Percentiles rank a stretch among this genome's conserved stretches.
These are phyloP conservation scores for Triops cancriformis DNA, from an alignment of 1,140 invertebrate genomes.

Conservation along the genomic window DNA sequence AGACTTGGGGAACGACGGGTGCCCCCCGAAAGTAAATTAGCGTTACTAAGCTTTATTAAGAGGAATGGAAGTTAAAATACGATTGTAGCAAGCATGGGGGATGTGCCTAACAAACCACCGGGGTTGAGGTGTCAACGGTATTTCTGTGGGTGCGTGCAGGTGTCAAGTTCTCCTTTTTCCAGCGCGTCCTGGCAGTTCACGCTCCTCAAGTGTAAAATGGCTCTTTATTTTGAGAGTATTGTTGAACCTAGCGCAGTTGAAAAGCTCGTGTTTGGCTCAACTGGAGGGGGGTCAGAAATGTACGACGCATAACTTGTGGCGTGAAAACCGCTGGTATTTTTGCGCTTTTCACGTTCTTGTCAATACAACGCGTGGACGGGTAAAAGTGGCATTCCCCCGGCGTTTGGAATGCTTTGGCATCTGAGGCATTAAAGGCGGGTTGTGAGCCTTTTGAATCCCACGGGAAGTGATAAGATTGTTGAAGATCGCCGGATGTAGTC, in stretches of 20 bases:
- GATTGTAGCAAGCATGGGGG: background rate
- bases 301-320: no score
- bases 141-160: background rate
- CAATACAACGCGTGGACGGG: background rate
- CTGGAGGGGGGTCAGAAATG: no score
- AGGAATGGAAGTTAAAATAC: background rate
- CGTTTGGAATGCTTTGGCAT: background rate
- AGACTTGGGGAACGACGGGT: background rate
- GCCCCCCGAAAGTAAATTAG: background rate
- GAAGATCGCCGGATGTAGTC: no score
- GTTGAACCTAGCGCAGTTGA: no score
- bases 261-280: no score
- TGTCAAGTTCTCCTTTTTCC: background rate
- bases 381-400: background rate
- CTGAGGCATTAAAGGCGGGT: background rate
- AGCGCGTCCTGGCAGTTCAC: no score
- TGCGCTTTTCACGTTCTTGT: background rate
- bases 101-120: no score
- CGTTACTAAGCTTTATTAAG: background rate
- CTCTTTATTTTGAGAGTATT: no score
- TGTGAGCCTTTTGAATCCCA: no score
- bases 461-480: no score
- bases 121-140: no score
- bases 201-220: no score
- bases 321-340: background rate